phyloP scores from a whole-genome alignment of 1,140 invertebrate genomes.

The Atta texana region DNA sequence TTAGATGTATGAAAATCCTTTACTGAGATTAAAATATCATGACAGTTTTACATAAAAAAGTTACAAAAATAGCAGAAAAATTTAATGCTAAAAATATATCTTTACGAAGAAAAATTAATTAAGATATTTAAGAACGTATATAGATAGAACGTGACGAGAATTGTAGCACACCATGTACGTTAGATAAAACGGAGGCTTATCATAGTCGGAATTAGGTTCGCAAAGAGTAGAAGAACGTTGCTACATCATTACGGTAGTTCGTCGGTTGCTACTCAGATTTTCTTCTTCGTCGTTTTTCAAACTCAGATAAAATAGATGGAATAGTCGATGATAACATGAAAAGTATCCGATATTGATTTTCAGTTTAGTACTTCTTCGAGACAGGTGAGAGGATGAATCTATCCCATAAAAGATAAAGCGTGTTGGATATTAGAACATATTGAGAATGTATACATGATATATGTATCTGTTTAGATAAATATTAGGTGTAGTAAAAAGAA shows the following conservation, averaged over 20 bases:
- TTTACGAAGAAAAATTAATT: background rate
- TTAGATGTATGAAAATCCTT: background rate
- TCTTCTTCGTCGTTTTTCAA: background rate
- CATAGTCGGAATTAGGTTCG: conserved; percentile 80
- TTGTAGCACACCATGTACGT: conserved; percentile 32
- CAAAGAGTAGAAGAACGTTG: conserved; percentile 77
- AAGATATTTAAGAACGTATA: background rate
- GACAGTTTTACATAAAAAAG: background rate
- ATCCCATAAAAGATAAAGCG: background rate
- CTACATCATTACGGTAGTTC: conserved; percentile 74
- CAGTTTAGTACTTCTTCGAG: conserved; percentile 10
- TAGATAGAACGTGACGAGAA: background rate
- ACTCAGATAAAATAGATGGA: background rate
- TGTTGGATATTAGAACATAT: conserved; percentile 9
- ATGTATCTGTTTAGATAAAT: background rate
- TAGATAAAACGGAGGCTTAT: conserved; percentile 52
- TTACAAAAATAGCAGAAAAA: background rate
- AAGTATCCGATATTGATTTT: conserved; percentile 43
- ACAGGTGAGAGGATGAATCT: background rate
- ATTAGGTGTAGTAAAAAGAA: too few relatives aligned
- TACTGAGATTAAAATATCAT: background rate
- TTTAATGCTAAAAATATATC: background rate
- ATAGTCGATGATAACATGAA: conserved; percentile 8
- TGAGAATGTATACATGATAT: background rate
- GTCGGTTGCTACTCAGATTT: background rate